Percentiles rank a stretch among this genome's conserved stretches.
These are phyloP conservation scores for Pseudochaenichthys georgianus DNA, from an alignment of 2,797 vertebrate species.

Conservation along the genomic window DNA sequence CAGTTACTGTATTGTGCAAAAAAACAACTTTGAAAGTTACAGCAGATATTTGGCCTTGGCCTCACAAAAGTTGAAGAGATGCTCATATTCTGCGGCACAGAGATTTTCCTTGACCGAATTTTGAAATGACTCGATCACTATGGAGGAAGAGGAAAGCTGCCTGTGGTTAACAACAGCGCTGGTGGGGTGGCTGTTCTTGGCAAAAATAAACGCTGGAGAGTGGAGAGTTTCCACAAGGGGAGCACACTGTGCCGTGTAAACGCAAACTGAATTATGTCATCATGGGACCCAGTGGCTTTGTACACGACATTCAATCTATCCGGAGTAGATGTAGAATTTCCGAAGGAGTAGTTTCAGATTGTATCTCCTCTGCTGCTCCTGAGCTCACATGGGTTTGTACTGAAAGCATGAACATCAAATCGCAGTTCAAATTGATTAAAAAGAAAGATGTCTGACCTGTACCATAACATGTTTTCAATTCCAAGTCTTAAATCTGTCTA, in stretches of 20 bases:
- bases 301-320: constrained; percentile 26
- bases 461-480: background rate
- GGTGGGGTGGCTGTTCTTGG: constrained; percentile 69
- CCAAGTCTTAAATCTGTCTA: background rate
- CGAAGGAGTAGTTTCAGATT: background rate
- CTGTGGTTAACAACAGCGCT: constrained; percentile 63
- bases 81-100: constrained; percentile 53
- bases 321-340: background rate
- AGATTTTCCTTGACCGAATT: constrained; percentile 64
- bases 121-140: constrained; percentile 66
- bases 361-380: background rate
- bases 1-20: constrained; percentile 8
- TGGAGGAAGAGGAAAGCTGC: constrained; percentile 68
- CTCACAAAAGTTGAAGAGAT: constrained; percentile 52
- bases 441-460: background rate
- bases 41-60: constrained; percentile 44
- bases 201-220: constrained; percentile 33
- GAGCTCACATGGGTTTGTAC: background rate
- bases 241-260: constrained; percentile 57
- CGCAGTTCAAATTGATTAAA: background rate
- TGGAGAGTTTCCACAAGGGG: constrained; percentile 69
- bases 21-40: constrained; percentile 20
- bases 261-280: constrained; percentile 61
- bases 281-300: constrained; percentile 23
- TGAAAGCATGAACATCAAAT: background rate